Conservation (phyloP, 2,888 invertebrate species). For the Hoplodrina ambigua region DNA sequence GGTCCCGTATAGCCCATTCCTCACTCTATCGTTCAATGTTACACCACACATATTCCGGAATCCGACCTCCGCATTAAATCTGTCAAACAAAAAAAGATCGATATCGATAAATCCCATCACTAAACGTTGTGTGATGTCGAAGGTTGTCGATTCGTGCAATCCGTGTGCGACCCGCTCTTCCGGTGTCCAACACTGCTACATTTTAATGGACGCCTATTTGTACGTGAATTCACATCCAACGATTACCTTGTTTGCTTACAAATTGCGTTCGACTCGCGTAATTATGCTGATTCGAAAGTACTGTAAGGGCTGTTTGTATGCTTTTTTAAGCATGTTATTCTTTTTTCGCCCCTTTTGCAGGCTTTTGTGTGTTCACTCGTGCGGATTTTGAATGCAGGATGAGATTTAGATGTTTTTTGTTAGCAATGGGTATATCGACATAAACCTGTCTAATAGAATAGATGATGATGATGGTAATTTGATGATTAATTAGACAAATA, state of each 20-base stretch:
- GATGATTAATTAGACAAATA: neutral
- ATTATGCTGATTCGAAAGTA: conserved; percentile 59
- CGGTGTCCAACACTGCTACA: conserved; percentile 81
- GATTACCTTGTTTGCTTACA: conserved; percentile 64
- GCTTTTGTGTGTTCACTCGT: neutral
- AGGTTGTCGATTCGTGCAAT: conserved; percentile 81
- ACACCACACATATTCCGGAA: no score
- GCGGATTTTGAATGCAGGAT: neutral
- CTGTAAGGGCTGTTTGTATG: conserved; percentile 34
- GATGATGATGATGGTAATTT: no score
- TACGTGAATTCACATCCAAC: conserved; percentile 66
- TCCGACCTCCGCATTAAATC: no score
- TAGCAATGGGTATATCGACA: neutral
- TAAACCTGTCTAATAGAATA: no score
- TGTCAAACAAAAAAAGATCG: conserved; percentile 21
- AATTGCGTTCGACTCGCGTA: conserved; percentile 58
- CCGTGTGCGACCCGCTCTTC: conserved; percentile 84
- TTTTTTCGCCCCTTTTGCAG: neutral
- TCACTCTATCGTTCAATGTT: no score
- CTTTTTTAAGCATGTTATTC: conserved; percentile 14
- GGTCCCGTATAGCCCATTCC: no score
- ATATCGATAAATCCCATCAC: conserved; percentile 70
- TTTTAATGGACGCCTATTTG: conserved; percentile 81
- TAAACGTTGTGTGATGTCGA: conserved; percentile 86
- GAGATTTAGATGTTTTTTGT: neutral